phyloP scores from a whole-genome alignment of 2,888 invertebrate species.

The Cosmopolites sordidus region DNA sequence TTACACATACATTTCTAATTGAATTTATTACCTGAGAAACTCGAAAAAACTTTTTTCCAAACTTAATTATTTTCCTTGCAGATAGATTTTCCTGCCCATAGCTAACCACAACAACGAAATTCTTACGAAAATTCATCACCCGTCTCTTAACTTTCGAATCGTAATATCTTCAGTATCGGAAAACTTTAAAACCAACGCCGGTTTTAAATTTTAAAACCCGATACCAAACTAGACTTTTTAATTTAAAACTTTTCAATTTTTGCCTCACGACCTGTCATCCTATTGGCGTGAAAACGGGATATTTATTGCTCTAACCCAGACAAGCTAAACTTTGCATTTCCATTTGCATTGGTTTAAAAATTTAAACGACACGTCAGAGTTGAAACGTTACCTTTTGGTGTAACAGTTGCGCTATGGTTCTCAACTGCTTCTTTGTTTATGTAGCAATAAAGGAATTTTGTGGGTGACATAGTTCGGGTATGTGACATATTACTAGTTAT shows the following conservation, averaged over 20 bases:
- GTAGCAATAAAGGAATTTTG: no score
- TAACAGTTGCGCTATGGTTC: neutral
- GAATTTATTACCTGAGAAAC: neutral
- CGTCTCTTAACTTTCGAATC: no score
- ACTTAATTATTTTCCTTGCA: neutral
- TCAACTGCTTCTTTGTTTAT: no score
- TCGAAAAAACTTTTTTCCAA: neutral
- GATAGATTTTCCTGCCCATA: neutral
- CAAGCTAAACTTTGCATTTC: constrained; percentile 15
- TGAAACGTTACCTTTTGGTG: constrained; percentile 6
- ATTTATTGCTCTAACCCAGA: constrained; percentile 6
- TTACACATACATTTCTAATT: neutral
- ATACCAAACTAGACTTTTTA: constrained; percentile 4
- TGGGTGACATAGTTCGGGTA: no score
- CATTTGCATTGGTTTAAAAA: constrained; percentile 4
- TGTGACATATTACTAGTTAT: no score
- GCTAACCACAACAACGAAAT: neutral
- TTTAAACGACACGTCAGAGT: constrained; percentile 7
- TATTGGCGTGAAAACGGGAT: constrained; percentile 3
- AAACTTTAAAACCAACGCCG: neutral
- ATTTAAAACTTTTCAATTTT: constrained; percentile 9
- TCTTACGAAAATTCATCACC: neutral
- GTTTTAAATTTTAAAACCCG: neutral
- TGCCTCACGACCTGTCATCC: constrained; percentile 8
- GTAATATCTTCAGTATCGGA: neutral